Base-by-base conservation (phyloP, 2,797 vertebrate genomes). In the Cynopterus sphinx region DNA sequence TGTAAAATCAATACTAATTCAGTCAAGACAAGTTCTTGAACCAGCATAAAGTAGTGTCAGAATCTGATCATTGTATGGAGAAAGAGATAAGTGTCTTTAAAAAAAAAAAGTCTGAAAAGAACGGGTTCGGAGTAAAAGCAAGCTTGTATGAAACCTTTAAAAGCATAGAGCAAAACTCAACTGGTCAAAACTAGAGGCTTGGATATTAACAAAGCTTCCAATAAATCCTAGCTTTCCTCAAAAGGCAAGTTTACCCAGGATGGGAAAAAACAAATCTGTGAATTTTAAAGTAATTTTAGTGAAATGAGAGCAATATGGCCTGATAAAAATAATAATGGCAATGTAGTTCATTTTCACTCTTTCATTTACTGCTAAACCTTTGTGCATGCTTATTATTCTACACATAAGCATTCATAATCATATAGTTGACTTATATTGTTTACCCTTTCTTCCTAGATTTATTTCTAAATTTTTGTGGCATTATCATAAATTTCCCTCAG, bases 1-100 rank as follows among this genome's bases (percentile, higher is more conserved):
- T 96, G 55, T 84, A 95, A 97, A 97, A 98, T 96, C 97, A 97
- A 97, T 95, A 97, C 22, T 97, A 93, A 93, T 97, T 96, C 71
- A 96, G 79, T 92, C 86, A 97, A 97, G 55, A 92, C 75, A 95
- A 98, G 91, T 90, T 97, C 90, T 95, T 95, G 78, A 97, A 94
- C 31, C 33, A 86, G n/a, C 13, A n/a, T 75, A 95, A 83, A 41
- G 90, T 33, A 85, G 65, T 43, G 59, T 82, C 88, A 94, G 75
- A 91, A 81, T 96, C 78, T 53, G 43, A 55, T 74, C 77, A 55
- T 22, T n/a, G 1, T 2, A 85, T 74, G 17, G 3, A 93, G 5
- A 87, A 95, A 96, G 59, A 65, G 31, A 8, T 78, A 87, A 93
- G 67, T 85, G 74, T 33, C 41, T 73, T 91, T 61, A 51, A 28